phyloP scores from a whole-genome alignment of 2,888 invertebrate genomes.

The Oscheius sp. region DNA sequence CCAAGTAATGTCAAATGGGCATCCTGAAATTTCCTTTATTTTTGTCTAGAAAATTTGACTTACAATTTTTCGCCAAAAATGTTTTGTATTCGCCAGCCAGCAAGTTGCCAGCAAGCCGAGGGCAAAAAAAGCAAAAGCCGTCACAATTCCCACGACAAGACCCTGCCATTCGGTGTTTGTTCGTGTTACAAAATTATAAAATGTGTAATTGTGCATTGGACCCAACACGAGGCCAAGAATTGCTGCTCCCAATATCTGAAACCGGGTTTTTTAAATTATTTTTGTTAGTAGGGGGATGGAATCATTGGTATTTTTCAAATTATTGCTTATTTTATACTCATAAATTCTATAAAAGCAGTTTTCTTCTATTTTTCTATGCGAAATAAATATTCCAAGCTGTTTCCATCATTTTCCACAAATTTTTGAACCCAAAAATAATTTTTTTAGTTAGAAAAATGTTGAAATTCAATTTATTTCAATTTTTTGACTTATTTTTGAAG shows the following conservation, averaged over 20 bases:
- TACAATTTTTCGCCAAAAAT: constrained; percentile 64
- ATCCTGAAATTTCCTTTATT: constrained; percentile 51
- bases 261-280: background rate
- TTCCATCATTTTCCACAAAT: no score
- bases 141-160: constrained; percentile 56
- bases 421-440: no score
- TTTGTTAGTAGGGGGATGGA: background rate
- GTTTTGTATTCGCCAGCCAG: constrained; percentile 53
- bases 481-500: no score
- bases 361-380: no score
- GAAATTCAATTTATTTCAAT: background rate
- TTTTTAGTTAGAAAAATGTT: no score
- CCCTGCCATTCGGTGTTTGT: constrained; percentile 60
- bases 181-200: constrained; percentile 65
- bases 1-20: constrained; percentile 57
- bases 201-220: constrained; percentile 60
- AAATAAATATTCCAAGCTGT: background rate
- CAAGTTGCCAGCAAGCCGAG: constrained; percentile 57
- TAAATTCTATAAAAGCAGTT: no score
- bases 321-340: no score
- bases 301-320: no score
- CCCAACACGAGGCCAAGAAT: constrained; percentile 66
- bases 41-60: background rate
- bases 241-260: constrained; percentile 64
- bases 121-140: constrained; percentile 56